Evolutionary conservation across 2,888 invertebrate species (phyloP).

Genomic region (Lasioglossum calceatum): DNA sequence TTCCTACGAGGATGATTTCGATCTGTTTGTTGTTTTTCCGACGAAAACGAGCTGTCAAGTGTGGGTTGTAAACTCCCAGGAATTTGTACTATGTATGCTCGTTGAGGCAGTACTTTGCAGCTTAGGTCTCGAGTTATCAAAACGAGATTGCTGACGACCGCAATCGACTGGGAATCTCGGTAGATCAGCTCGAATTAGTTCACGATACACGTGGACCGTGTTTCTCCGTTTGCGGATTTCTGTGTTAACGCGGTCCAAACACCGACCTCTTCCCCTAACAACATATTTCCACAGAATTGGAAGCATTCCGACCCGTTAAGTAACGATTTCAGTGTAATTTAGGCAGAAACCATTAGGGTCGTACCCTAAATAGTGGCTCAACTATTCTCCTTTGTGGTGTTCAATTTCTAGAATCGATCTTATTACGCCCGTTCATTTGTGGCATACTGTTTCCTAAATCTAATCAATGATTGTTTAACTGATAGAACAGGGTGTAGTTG

Average conservation of each 20-base stretch:
- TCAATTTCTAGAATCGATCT: no score
- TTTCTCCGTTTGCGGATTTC: conserved; percentile 47
- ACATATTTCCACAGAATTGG: neutral
- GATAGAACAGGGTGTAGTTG: no score
- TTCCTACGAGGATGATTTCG: neutral
- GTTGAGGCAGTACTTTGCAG: neutral
- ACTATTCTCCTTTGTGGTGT: neutral
- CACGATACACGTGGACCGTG: conserved; percentile 13
- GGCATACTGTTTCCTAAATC: neutral
- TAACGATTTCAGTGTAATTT: neutral
- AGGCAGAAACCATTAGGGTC: neutral
- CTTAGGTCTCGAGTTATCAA: conserved; percentile 1
- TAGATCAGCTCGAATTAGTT: conserved; percentile 39
- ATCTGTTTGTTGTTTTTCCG: neutral
- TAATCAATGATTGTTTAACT: neutral
- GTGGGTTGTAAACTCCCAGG: neutral
- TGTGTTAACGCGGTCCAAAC: conserved; percentile 24
- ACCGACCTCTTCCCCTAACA: conserved; percentile 1
- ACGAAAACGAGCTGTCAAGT: neutral
- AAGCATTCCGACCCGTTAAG: neutral
- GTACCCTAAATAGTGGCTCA: neutral
- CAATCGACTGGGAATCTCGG: conserved; percentile 41
- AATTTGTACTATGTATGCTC: neutral
- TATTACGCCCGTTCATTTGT: no score
- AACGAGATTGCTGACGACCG: conserved; percentile 31